These are phyloP conservation scores for Rotaria macrura DNA, from an alignment of 2,888 invertebrate genomes.

Conservation along the genomic window DNA sequence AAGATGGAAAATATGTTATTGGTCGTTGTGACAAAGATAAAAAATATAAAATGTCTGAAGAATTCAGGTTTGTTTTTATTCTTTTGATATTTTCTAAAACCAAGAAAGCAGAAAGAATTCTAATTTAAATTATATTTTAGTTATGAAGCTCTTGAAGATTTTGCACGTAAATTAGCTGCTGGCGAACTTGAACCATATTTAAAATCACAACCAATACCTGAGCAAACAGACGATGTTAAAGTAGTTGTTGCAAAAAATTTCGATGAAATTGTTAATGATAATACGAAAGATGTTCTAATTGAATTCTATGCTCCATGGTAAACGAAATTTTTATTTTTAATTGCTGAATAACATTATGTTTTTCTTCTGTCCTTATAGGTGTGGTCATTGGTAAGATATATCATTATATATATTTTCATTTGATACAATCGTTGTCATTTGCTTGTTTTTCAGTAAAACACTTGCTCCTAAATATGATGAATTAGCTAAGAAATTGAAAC, in stretches of 20 bases:
- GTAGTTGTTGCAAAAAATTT: constrained; percentile 93
- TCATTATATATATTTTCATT: too few species aligned
- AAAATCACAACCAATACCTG: constrained; percentile 86
- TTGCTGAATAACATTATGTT: background rate
- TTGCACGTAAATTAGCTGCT: constrained; percentile 69
- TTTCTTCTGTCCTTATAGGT: background rate
- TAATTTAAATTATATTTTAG: constrained; percentile 51
- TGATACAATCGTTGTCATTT: too few species aligned
- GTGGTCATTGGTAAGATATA: background rate
- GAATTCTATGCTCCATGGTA: constrained; percentile 97
- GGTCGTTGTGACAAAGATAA: constrained; percentile 70
- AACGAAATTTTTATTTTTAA: constrained; percentile 53
- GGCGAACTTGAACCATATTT: constrained; percentile 77
- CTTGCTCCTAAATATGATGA: constrained; percentile 85
- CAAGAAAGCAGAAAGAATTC: background rate
- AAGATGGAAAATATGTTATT: constrained; percentile 77
- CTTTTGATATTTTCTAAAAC: too few species aligned
- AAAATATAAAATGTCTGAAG: constrained; percentile 77
- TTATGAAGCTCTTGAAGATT: constrained; percentile 70
- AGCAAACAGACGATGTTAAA: constrained; percentile 60
- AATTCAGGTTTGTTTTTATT: constrained; percentile 73
- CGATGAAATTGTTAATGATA: constrained; percentile 78
- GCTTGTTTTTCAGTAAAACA: constrained; percentile 92
- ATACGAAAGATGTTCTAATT: constrained; percentile 78
- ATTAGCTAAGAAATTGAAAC: constrained; percentile 59